These are phyloP conservation scores for Saturnia pavonia DNA, from an alignment of 2,888 invertebrate species.

Conservation along the genomic window DNA sequence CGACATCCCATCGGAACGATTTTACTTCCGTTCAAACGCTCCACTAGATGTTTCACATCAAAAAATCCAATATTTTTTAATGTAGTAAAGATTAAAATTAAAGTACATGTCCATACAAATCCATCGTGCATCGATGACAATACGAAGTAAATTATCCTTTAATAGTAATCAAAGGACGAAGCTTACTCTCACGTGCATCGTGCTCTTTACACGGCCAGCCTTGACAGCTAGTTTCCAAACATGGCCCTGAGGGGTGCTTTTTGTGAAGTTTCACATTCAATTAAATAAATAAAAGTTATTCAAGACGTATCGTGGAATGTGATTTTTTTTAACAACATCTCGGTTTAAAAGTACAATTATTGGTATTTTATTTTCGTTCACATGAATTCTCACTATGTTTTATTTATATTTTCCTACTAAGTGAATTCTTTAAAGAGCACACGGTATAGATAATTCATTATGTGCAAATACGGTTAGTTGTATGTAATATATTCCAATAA, in stretches of 20 bases:
- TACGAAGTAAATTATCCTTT: constrained; percentile 70
- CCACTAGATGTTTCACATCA: too few species aligned
- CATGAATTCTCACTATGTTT: background rate
- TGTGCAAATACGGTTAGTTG: background rate
- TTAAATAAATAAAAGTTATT: constrained; percentile 11
- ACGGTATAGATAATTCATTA: background rate
- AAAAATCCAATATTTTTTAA: too few species aligned
- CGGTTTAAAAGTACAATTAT: background rate
- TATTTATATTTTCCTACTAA: constrained; percentile 4
- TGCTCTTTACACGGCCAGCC: constrained; percentile 18
- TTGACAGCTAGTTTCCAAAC: constrained; percentile 26
- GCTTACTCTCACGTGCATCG: constrained; percentile 28
- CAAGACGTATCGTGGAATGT: constrained; percentile 7
- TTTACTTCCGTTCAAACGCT: too few species aligned
- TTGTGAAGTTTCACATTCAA: constrained; percentile 10
- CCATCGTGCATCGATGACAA: constrained; percentile 51
- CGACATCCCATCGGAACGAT: too few species aligned
- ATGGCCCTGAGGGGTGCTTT: constrained; percentile 24
- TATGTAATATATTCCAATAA: background rate
- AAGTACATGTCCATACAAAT: constrained; percentile 32
- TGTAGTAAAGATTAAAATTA: background rate
- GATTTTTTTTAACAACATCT: constrained; percentile 2
- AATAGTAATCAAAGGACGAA: constrained; percentile 38
- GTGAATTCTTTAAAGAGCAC: constrained; percentile 4
- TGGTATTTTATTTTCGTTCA: constrained; percentile 11